phyloP scores from a whole-genome alignment of 2,113 vertebrate genomes.

The Onychostruthus taczanowskii region DNA sequence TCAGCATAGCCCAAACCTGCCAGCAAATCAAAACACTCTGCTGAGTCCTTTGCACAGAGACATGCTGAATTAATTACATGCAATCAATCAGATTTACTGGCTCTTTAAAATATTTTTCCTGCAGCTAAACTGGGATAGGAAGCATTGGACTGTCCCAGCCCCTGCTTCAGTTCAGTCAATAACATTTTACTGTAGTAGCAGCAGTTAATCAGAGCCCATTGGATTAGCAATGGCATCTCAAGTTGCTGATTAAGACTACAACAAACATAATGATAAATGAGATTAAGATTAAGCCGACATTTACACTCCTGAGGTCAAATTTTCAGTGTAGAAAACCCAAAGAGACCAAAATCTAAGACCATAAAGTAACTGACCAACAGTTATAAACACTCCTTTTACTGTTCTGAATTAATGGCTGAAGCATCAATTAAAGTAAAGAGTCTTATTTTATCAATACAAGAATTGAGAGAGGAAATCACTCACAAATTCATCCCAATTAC shows the following conservation, averaged over 20 bases:
- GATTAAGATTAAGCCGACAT: not conserved
- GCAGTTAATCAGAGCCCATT: not conserved
- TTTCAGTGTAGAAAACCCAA: not conserved
- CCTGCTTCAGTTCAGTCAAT: not conserved
- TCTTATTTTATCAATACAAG: not conserved
- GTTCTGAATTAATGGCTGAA: not conserved
- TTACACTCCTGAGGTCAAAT: not conserved
- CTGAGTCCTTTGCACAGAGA: not conserved
- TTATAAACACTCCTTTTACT: not conserved
- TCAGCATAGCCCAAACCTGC: conserved; percentile 92
- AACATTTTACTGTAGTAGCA: not conserved
- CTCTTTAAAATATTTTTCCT: not conserved
- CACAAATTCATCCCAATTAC: not conserved
- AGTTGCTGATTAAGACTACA: not conserved
- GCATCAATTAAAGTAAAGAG: not conserved
- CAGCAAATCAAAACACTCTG: not conserved
- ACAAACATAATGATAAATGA: not conserved
- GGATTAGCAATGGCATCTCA: not conserved
- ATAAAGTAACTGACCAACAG: not conserved
- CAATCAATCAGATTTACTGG: not conserved
- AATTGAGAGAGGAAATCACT: not conserved
- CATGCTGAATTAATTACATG: not conserved
- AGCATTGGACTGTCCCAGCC: not conserved
- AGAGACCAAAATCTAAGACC: not conserved
- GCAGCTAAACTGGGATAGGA: not conserved